A percentile compares a stretch with the other conserved stretches of the same genome.
Evolutionary conservation across 2,888 invertebrate species (phyloP).

Genomic region (Falcaria lacertinaria): DNA sequence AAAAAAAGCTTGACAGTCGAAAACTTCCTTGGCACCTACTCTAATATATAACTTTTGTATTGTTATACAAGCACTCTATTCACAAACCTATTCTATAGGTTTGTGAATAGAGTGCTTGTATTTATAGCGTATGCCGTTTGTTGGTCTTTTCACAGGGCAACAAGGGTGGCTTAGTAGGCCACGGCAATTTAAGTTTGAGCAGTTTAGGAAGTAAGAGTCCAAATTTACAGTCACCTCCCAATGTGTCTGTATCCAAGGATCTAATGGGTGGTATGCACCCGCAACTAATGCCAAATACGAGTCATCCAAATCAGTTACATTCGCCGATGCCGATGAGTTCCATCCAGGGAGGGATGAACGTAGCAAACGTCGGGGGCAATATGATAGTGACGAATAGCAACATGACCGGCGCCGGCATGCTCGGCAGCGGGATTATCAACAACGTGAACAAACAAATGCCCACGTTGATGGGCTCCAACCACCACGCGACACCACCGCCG

Average conservation of each 20-base stretch:
- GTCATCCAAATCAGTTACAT: constrained; percentile 81
- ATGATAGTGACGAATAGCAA: constrained; percentile 91
- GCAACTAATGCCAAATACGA: constrained; percentile 87
- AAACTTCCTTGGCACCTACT: no score
- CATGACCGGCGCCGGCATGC: constrained; percentile 84
- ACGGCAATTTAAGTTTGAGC: constrained; percentile 86
- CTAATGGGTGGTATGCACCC: constrained; percentile 85
- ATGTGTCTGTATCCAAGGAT: constrained; percentile 89
- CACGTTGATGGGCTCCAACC: constrained; percentile 82
- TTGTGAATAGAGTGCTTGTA: constrained; percentile 16
- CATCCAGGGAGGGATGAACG: constrained; percentile 87
- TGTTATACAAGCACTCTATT: constrained; percentile 16
- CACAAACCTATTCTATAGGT: constrained; percentile 13
- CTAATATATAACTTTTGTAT: neutral
- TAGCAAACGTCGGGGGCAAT: constrained; percentile 81
- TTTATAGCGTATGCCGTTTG: constrained; percentile 62
- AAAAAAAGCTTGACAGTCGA: no score
- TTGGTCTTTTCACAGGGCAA: constrained; percentile 82
- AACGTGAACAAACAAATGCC: constrained; percentile 87
- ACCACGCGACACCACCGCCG: constrained; percentile 50
- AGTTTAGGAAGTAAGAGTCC: constrained; percentile 90
- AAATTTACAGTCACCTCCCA: constrained; percentile 91
- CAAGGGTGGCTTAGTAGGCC: constrained; percentile 84
- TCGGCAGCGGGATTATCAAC: constrained; percentile 87
- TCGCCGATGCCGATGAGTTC: constrained; percentile 84